phyloP scores from a whole-genome alignment of 2,888 invertebrate species.

The Dryococelus australis region DNA sequence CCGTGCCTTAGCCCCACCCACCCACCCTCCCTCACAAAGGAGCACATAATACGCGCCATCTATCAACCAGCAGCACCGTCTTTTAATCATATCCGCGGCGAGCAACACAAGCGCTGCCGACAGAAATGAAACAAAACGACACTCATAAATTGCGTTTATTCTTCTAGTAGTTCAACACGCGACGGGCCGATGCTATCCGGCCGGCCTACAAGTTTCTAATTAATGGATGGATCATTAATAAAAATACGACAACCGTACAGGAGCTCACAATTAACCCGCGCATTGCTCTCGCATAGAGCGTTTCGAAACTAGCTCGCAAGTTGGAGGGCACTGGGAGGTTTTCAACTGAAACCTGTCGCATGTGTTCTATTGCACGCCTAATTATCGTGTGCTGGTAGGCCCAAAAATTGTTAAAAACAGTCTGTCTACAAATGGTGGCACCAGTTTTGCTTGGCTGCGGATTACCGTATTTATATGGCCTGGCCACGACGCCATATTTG shows the following conservation, averaged over 20 bases:
- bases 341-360: neutral
- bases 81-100: neutral
- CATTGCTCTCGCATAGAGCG: neutral
- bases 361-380: no score
- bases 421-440: no score
- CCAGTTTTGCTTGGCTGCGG: no score
- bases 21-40: neutral
- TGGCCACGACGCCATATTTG: no score
- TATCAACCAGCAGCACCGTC: neutral
- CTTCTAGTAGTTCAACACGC: neutral
- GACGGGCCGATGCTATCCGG: neutral
- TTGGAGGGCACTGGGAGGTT: neutral
- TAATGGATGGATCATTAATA: constrained; percentile 11
- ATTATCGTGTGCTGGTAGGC: no score
- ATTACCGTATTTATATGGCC: no score
- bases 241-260: neutral
- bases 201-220: constrained; percentile 16
- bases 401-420: no score
- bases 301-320: neutral
- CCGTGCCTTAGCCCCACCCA: neutral
- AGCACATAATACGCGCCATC: neutral
- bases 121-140: constrained; percentile 16
- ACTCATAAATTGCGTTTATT: neutral
- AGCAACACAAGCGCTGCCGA: constrained; percentile 1
- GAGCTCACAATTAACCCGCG: constrained; percentile 10